These are phyloP conservation scores for Agrotis ipsilon DNA, from an alignment of 2,888 invertebrate genomes.

Conservation along the genomic window DNA sequence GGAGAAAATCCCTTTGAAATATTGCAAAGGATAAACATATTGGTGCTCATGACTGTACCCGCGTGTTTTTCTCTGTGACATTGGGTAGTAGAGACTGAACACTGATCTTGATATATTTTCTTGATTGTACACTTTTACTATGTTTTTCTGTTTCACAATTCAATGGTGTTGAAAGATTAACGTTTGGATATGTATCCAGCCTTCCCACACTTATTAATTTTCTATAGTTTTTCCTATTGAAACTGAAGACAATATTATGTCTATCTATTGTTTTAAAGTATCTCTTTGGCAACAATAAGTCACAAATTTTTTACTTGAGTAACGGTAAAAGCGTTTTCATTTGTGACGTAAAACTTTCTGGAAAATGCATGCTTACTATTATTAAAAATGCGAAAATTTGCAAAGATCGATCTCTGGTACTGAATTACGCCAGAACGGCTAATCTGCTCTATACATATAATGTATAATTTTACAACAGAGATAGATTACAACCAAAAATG, in stretches of 20 bases:
- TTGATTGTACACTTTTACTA: slow-evolving; percentile 54
- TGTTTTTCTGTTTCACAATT: slow-evolving; percentile 33
- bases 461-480: no score
- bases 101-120: slow-evolving; percentile 59
- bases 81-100: slow-evolving; percentile 45
- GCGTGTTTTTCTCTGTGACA: slow-evolving; percentile 61
- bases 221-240: slow-evolving; percentile 19
- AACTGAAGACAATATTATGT: slow-evolving; percentile 2
- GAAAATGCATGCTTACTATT: not conserved
- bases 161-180: slow-evolving; percentile 50
- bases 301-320: not conserved
- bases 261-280: slow-evolving; percentile 2
- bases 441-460: no score
- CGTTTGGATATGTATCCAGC: slow-evolving; percentile 10
- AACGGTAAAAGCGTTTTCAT: slow-evolving; percentile 2
- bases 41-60: not conserved
- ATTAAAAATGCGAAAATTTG: not conserved
- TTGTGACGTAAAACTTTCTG: slow-evolving; percentile 14
- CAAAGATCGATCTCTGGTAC: no score
- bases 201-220: slow-evolving; percentile 48
- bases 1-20: no score
- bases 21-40: not conserved
- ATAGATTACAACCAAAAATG: no score
- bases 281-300: not conserved
- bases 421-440: no score